Conservation (phyloP, 35 echinoderm and acorn worm species). For the Apostichopus japonicus region DNA sequence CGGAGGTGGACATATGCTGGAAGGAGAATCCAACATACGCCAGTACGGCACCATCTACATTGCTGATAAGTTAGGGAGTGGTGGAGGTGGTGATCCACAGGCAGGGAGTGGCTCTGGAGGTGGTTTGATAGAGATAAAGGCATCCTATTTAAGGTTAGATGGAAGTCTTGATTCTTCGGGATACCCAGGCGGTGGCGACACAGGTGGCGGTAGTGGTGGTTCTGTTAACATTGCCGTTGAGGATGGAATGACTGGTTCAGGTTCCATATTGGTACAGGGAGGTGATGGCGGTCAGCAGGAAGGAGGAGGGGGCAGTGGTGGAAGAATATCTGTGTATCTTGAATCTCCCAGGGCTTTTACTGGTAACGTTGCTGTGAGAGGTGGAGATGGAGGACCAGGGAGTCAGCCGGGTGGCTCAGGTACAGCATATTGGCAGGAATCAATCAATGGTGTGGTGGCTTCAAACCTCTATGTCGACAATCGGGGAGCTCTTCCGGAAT, state of each 20-base stretch:
- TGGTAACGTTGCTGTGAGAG: constrained; percentile 61
- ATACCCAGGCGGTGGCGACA: neutral
- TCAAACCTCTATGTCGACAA: constrained; percentile 77
- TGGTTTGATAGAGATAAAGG: constrained; percentile 58
- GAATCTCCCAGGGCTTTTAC: constrained; percentile 56
- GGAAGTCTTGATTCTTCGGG: constrained; percentile 76
- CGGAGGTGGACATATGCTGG: constrained; percentile 54
- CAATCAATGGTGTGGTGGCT: constrained; percentile 23
- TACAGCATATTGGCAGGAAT: constrained; percentile 58
- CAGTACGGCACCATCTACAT: constrained; percentile 77
- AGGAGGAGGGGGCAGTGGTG: constrained; percentile 83
- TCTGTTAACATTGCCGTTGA: constrained; percentile 58
- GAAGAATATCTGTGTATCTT: constrained; percentile 63
- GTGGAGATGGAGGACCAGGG: constrained; percentile 28
- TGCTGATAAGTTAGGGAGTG: constrained; percentile 77
- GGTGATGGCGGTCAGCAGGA: constrained; percentile 60
- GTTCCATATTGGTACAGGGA: constrained; percentile 56
- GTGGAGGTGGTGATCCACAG: constrained; percentile 59
- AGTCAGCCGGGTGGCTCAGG: constrained; percentile 76
- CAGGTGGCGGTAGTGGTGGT: constrained; percentile 88
- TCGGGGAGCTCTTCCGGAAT: neutral
- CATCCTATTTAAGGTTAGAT: constrained; percentile 65
- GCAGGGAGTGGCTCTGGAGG: constrained; percentile 73
- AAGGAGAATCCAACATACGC: constrained; percentile 42
- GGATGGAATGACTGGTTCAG: constrained; percentile 67